Evolutionary conservation across 2,113 vertebrate species (phyloP).

Genomic region (Regulus satrapa): DNA sequence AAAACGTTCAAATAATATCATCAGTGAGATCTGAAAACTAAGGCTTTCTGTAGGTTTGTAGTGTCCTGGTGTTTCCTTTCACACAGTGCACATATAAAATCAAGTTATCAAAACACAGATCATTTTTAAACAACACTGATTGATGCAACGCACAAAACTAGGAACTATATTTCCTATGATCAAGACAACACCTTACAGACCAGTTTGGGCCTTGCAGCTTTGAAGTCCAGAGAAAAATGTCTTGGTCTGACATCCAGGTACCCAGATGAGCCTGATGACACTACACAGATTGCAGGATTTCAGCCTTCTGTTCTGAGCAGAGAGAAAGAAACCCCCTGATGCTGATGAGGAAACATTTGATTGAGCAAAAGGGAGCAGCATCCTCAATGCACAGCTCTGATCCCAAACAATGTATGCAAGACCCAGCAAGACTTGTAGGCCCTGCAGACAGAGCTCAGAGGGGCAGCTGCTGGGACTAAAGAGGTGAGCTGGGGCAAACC

Average conservation of each 20-base stretch:
- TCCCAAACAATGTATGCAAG: not conserved
- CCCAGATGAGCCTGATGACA: not conserved
- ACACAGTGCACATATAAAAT: constrained; percentile 62
- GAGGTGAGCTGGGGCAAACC: not conserved
- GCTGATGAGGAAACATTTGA: not conserved
- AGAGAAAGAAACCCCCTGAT: not conserved
- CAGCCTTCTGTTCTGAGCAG: not conserved
- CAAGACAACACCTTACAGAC: not conserved
- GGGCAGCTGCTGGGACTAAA: not conserved
- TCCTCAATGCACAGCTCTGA: constrained; percentile 16
- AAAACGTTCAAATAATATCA: constrained; percentile 55
- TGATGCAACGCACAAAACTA: not conserved
- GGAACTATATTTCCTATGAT: not conserved
- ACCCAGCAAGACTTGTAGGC: not conserved
- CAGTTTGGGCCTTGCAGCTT: not conserved
- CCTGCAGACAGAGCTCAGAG: not conserved
- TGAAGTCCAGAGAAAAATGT: not conserved
- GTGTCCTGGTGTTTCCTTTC: constrained; percentile 53
- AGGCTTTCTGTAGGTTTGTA: constrained; percentile 71
- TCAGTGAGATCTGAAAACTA: constrained; percentile 63
- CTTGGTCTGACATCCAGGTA: not conserved
- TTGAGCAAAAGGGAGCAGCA: constrained; percentile 15
- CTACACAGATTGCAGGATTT: not conserved
- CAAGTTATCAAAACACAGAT: constrained; percentile 52
- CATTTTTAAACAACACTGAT: constrained; percentile 4